Percentiles rank a stretch among this genome's conserved stretches.
phyloP scores from a whole-genome alignment of 2,888 invertebrate genomes.

The Oxystoma pomonae region DNA sequence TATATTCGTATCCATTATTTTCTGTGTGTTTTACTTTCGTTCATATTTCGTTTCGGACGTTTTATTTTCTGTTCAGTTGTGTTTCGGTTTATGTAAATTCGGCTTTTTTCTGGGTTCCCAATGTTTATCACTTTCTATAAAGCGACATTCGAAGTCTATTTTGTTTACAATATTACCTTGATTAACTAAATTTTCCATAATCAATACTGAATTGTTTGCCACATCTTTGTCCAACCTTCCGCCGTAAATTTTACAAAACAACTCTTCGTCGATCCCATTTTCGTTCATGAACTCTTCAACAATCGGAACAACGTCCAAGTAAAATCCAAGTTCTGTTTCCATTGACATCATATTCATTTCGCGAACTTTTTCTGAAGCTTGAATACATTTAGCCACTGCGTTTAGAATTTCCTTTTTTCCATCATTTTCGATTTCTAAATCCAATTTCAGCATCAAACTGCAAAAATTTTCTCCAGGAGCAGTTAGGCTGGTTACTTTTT shows the following conservation, averaged over 20 bases:
- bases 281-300: background rate
- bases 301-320: background rate
- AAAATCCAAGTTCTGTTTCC: background rate
- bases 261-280: background rate
- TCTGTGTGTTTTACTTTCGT: too few relatives aligned
- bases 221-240: background rate
- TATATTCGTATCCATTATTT: too few relatives aligned
- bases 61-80: too few relatives aligned
- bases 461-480: slow-evolving; percentile 23
- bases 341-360: background rate
- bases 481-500: slow-evolving; percentile 15
- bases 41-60: too few relatives aligned
- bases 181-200: background rate
- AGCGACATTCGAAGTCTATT: too few relatives aligned
- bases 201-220: background rate
- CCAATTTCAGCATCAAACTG: slow-evolving; percentile 22
- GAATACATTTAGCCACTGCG: background rate
- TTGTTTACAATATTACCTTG: too few relatives aligned
- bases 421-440: slow-evolving; percentile 17
- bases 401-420: slow-evolving; percentile 16
- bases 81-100: too few relatives aligned
- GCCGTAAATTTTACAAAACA: background rate
- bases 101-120: too few relatives aligned
- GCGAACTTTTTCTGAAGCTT: background rate
- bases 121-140: too few relatives aligned